Evolutionary conservation across 2,113 vertebrate genomes (phyloP).

Genomic region (Neolamprologus brichardi): DNA sequence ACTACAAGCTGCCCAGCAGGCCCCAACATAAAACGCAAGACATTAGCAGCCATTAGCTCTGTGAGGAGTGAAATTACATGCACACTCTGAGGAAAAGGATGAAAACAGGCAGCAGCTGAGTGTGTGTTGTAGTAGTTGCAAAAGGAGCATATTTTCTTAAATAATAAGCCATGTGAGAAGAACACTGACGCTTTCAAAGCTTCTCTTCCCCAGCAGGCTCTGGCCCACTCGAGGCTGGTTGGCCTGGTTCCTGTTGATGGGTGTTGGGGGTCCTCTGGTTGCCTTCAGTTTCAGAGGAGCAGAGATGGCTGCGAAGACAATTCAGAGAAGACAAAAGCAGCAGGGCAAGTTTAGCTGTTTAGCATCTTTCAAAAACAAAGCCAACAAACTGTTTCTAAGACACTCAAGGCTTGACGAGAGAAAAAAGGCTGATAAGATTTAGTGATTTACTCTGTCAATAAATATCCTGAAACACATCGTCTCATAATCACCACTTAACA

Average conservation of each 20-base stretch:
- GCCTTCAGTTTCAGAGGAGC: slow-evolving; percentile 88
- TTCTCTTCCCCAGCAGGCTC: slow-evolving; percentile 82
- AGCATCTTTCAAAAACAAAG: neutral
- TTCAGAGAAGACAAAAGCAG: neutral
- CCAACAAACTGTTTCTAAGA: neutral
- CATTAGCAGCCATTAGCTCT: neutral
- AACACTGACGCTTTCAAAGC: slow-evolving; percentile 79
- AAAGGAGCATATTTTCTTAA: neutral
- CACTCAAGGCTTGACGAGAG: neutral
- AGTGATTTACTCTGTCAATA: neutral
- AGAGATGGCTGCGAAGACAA: slow-evolving; percentile 72
- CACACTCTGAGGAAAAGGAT: neutral
- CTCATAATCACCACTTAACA: neutral
- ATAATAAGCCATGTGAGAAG: neutral
- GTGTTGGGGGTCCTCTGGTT: slow-evolving; percentile 83
- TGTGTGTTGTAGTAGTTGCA: neutral
- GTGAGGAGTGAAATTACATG: neutral
- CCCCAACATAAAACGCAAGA: neutral
- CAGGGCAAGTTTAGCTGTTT: rapidly evolving
- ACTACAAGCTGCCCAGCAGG: neutral
- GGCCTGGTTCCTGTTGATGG: slow-evolving; percentile 89
- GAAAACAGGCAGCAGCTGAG: rapidly evolving
- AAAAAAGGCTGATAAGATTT: neutral
- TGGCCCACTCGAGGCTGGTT: slow-evolving; percentile 80
- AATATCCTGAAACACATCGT: neutral